A percentile compares a stretch with the other conserved stretches of the same genome.
Evolutionary conservation across 2,888 invertebrate species (phyloP).

Genomic region (Neuroscelio doddi): DNA sequence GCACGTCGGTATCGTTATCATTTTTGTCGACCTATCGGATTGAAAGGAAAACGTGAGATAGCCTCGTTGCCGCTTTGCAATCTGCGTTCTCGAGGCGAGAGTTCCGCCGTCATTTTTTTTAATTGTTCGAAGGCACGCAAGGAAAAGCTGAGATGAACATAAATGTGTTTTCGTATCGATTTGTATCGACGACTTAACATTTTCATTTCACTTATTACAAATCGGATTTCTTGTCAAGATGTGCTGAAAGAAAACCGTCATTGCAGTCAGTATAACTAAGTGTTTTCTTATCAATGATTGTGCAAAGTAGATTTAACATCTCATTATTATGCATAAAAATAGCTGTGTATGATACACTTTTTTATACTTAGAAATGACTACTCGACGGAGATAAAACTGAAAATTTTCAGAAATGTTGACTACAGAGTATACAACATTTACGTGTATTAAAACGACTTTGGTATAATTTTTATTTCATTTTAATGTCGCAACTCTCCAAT

Average conservation of each 20-base stretch:
- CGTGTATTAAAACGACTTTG: neutral
- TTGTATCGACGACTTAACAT: neutral
- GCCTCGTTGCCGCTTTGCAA: neutral
- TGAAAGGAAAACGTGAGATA: slow-evolving; percentile 27
- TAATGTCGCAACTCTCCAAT: slow-evolving; percentile 24
- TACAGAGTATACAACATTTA: neutral
- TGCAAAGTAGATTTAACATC: too few relatives aligned
- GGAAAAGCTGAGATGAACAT: slow-evolving; percentile 11
- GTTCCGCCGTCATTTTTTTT: neutral
- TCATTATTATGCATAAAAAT: too few relatives aligned
- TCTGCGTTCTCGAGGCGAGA: neutral
- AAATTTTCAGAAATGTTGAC: slow-evolving; percentile 4
- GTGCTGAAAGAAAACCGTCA: too few relatives aligned
- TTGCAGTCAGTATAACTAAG: too few relatives aligned
- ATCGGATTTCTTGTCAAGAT: too few relatives aligned
- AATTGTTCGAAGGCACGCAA: neutral
- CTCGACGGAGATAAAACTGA: too few relatives aligned
- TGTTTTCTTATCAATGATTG: too few relatives aligned
- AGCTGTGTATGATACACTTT: too few relatives aligned
- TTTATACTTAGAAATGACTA: too few relatives aligned
- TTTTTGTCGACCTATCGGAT: slow-evolving; percentile 8
- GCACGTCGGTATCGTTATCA: slow-evolving; percentile 16
- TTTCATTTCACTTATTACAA: too few relatives aligned
- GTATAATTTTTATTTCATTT: slow-evolving; percentile 17
- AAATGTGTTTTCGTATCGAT: neutral